These are phyloP conservation scores for Micronisus gabar DNA, from an alignment of 2,113 vertebrate genomes.

Conservation along the genomic window DNA sequence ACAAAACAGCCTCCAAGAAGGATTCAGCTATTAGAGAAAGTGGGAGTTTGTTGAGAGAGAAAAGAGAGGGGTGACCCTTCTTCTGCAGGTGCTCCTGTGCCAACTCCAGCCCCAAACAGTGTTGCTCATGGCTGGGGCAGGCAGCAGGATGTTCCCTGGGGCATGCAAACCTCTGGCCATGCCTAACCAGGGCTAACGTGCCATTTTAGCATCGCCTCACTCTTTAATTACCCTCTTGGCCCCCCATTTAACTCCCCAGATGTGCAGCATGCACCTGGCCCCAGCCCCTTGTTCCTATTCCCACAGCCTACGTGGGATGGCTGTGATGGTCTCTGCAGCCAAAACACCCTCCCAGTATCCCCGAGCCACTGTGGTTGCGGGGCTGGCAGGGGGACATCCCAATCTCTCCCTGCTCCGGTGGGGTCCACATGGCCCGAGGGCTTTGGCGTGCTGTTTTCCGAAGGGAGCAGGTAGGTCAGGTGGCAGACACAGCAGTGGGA, in stretches of 20 bases:
- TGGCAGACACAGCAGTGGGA: background rate
- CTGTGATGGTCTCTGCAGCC: background rate
- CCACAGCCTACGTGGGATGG: background rate
- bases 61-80: background rate
- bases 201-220: background rate
- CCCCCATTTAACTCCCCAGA: background rate
- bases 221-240: background rate
- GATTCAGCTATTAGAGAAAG: background rate
- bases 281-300: background rate
- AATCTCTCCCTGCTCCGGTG: background rate
- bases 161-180: background rate
- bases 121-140: background rate
- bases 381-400: background rate
- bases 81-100: background rate
- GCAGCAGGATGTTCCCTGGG: background rate
- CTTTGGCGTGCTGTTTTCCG: background rate
- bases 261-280: background rate
- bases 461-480: background rate
- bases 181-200: fast-evolving
- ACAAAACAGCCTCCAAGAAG: background rate
- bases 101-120: background rate
- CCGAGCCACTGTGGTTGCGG: background rate
- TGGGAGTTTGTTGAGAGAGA: background rate
- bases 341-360: background rate
- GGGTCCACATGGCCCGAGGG: background rate